phyloP scores from a whole-genome alignment of 2,797 vertebrate species.

The Cyclopterus lumpus region DNA sequence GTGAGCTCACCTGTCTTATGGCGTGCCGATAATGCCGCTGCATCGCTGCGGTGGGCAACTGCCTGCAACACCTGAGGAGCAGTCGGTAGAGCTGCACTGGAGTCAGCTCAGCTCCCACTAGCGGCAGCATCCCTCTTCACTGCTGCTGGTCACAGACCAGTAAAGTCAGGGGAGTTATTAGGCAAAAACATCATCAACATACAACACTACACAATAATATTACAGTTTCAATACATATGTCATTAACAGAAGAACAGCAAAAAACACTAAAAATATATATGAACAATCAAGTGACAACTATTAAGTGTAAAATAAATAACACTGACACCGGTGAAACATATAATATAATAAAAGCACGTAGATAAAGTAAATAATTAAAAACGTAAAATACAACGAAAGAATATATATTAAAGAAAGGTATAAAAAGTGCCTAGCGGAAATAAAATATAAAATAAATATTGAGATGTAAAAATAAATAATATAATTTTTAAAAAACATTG shows the following conservation, averaged over 20 bases:
- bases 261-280: too few species aligned
- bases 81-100: constrained; percentile 81
- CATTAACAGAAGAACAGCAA: not conserved
- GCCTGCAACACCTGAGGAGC: constrained; percentile 80
- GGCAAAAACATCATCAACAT: too few species aligned
- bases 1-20: constrained; percentile 83
- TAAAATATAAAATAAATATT: too few species aligned
- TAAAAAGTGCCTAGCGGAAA: too few species aligned
- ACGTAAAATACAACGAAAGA: not conserved
- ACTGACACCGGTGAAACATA: not conserved
- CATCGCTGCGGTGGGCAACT: constrained; percentile 68
- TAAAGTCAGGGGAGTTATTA: not conserved
- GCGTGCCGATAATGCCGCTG: constrained; percentile 81
- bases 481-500: too few species aligned
- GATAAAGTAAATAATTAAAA: not conserved
- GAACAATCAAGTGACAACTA: not conserved
- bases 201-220: too few species aligned
- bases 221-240: not conserved
- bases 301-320: not conserved
- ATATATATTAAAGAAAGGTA: not conserved
- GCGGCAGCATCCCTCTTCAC: constrained; percentile 63
- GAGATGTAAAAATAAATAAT: too few species aligned
- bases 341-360: not conserved
- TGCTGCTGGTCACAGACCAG: not conserved
- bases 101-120: constrained; percentile 74